Conservation (phyloP, 2,888 invertebrate species). For the Latheticus oryzae region DNA sequence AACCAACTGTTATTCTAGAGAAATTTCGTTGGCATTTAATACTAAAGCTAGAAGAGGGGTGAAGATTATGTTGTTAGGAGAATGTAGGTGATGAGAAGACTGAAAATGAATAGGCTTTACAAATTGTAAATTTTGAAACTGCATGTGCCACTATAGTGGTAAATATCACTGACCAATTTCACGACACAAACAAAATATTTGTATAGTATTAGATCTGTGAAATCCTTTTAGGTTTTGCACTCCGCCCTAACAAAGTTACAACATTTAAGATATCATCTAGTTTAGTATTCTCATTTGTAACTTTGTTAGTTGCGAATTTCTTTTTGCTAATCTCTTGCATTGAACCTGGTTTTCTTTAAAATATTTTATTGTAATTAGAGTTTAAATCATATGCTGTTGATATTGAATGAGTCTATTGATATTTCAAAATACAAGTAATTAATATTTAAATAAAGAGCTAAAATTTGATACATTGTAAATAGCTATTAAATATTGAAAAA, state of each 20-base stretch:
- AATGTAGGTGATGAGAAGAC: slow-evolving; percentile 50
- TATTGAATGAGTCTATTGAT: slow-evolving; percentile 61
- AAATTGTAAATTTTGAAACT: slow-evolving; percentile 53
- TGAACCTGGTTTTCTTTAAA: slow-evolving; percentile 35
- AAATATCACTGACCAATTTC: slow-evolving; percentile 62
- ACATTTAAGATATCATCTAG: slow-evolving; percentile 7
- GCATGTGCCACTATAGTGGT: slow-evolving; percentile 55
- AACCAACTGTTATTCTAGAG: slow-evolving; percentile 34
- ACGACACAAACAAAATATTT: slow-evolving; percentile 54
- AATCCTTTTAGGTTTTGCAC: slow-evolving; percentile 41
- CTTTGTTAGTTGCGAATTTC: slow-evolving; percentile 30
- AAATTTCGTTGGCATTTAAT: slow-evolving; percentile 28
- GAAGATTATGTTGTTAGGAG: slow-evolving; percentile 33
- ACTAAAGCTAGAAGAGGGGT: slow-evolving; percentile 24
- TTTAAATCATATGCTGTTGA: slow-evolving; percentile 56
- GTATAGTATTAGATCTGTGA: slow-evolving; percentile 52
- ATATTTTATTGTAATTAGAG: slow-evolving; percentile 40
- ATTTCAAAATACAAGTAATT: slow-evolving; percentile 56
- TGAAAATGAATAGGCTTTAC: slow-evolving; percentile 50
- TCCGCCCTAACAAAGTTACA: slow-evolving; percentile 30
- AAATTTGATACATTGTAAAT: slow-evolving; percentile 64
- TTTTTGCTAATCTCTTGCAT: slow-evolving; percentile 32
- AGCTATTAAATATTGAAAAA: slow-evolving; percentile 56
- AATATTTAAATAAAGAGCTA: slow-evolving; percentile 55
- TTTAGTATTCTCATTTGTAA: slow-evolving; percentile 20